Conservation (phyloP, 1,140 invertebrate species). For the Lanistes nyassanus region DNA sequence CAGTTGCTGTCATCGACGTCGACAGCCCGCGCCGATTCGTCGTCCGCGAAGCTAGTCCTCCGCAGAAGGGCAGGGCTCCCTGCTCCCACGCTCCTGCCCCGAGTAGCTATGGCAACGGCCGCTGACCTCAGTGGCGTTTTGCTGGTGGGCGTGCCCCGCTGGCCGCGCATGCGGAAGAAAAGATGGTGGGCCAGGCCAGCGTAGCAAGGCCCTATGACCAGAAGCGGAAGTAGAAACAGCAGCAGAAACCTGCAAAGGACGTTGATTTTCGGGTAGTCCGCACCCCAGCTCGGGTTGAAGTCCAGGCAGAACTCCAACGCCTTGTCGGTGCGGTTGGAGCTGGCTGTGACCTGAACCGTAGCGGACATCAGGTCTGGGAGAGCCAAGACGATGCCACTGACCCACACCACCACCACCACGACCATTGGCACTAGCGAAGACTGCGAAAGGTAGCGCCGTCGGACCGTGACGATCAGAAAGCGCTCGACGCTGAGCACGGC, state of each 20-base stretch:
- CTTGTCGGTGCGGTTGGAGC: background rate
- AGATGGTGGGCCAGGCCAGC: constrained; percentile 85
- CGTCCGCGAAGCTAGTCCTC: background rate
- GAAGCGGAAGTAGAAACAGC: constrained; percentile 84
- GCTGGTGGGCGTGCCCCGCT: constrained; percentile 13
- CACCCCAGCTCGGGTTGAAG: constrained; percentile 32
- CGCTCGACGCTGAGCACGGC: constrained; percentile 88
- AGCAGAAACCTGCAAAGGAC: constrained; percentile 81
- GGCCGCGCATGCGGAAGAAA: constrained; percentile 70
- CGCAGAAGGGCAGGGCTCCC: too few species aligned
- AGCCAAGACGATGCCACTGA: constrained; percentile 79
- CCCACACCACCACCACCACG: constrained; percentile 84
- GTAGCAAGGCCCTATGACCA: constrained; percentile 87
- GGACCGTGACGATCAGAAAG: constrained; percentile 60
- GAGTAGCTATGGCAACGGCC: background rate
- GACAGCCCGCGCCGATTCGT: background rate
- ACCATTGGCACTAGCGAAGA: constrained; percentile 47
- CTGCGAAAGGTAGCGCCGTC: constrained; percentile 61
- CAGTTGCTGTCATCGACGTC: background rate
- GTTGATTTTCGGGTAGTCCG: constrained; percentile 76
- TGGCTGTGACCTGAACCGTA: background rate
- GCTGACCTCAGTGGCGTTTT: constrained; percentile 15
- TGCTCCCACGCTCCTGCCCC: background rate
- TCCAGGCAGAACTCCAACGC: constrained; percentile 28
- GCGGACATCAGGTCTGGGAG: constrained; percentile 78